Evolutionary conservation across 1,140 invertebrate genomes (phyloP).

Genomic region (Eubasilissa regina): DNA sequence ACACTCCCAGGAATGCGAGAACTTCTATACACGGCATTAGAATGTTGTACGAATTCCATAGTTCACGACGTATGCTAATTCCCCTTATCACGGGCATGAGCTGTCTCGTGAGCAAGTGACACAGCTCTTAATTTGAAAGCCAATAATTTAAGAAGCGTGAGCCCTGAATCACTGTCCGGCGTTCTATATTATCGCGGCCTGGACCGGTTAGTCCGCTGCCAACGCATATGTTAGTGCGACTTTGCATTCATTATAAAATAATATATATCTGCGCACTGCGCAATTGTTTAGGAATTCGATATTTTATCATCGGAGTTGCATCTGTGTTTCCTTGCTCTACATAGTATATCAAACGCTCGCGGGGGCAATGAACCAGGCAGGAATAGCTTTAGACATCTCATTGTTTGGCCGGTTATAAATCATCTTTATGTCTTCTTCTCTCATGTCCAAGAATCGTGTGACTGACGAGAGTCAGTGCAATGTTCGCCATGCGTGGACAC

Average conservation of each 20-base stretch:
- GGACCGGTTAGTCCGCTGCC: conserved; percentile 9
- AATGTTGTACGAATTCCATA: conserved; percentile 36
- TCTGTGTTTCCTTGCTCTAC: conserved; percentile 39
- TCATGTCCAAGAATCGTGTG: too few species aligned
- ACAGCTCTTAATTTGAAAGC: conserved; percentile 28
- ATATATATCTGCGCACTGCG: conserved; percentile 25
- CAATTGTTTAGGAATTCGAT: conserved; percentile 48
- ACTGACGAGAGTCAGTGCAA: too few species aligned
- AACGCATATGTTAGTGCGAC: conserved; percentile 26
- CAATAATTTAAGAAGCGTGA: conserved; percentile 41
- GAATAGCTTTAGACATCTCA: too few species aligned
- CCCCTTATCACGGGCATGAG: background rate
- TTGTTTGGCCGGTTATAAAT: too few species aligned
- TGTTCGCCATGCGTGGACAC: too few species aligned
- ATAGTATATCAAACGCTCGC: background rate
- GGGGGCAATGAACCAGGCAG: too few species aligned
- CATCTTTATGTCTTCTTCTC: too few species aligned
- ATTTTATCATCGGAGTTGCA: conserved; percentile 45
- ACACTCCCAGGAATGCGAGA: conserved; percentile 3
- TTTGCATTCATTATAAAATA: conserved; percentile 23
- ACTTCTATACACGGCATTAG: conserved; percentile 21
- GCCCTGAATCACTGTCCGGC: conserved; percentile 30
- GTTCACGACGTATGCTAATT: conserved; percentile 44
- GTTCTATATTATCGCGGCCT: background rate
- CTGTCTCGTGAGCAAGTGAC: conserved; percentile 23